Base-by-base conservation (phyloP, 1,140 invertebrate species). In the Drosophila tropicalis region DNA sequence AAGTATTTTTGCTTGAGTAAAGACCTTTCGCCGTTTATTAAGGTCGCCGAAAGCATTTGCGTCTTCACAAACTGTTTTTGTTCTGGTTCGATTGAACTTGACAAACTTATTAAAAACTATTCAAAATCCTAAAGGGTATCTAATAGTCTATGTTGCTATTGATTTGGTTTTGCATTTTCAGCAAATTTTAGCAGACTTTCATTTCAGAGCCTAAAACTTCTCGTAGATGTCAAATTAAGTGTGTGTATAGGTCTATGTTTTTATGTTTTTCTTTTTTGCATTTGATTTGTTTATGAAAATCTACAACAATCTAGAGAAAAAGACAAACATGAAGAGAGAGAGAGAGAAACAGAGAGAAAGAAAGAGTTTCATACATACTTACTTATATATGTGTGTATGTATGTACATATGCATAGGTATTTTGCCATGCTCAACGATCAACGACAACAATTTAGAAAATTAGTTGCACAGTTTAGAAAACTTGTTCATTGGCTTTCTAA, bases 401-500 rank as follows among this genome's bases (percentile, higher is more conserved):
- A 39, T 1, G 3, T 25, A n/a, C 57, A 29, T 32, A 15, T 60
- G 7, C 39, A 41, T 72, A 58, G 36, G 54, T 65, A 62, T 76
- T 70, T 68, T 78, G 82, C 82, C 70, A 85, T 75, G 70, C 75
- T 85, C 74, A 72, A 64, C 78, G 65, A 85, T 85, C 77, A 64
- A 77, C 73, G 75, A 77, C 74, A 77, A 77, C 78, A 81, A 82
- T 76, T 87, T 87, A 87, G 83, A 87, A 86, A 86, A 86, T 87
- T 81, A 81, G 82, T 86, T 82, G 82, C 82, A 81, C 82, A 85
- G 75, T 82, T 70, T 69, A 72, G 70, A 69, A 86, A 85, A 86
- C 82, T 85, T 85, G 82, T 85, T 85, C 79, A 85, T 81, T 86
- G 82, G 82, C 82, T 85, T 85, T 85, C 82, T 86, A 86, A 82